phyloP scores from a whole-genome alignment of 2,888 invertebrate genomes.

The Heliconius cydno region DNA sequence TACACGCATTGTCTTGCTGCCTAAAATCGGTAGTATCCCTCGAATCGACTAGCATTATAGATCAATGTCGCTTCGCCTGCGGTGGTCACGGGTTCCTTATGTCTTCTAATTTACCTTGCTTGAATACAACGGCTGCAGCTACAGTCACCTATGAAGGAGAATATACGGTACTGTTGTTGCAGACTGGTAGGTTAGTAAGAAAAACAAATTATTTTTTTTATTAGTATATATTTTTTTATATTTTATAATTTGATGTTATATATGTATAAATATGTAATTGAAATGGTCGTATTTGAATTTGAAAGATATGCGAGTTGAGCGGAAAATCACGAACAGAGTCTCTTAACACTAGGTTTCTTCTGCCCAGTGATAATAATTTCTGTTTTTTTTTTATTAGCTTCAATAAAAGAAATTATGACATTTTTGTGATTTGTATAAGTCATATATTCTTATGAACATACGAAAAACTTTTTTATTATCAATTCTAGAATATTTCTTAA shows the following conservation, averaged over 20 bases:
- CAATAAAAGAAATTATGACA: too few relatives aligned
- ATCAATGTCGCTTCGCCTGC: conserved; percentile 93
- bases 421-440: too few relatives aligned
- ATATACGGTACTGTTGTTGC: conserved; percentile 95
- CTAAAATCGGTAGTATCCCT: conserved; percentile 93
- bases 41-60: conserved; percentile 89
- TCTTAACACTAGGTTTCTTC: too few relatives aligned
- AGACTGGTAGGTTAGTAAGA: conserved; percentile 88
- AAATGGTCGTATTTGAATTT: too few relatives aligned
- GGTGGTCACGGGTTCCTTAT: conserved; percentile 98
- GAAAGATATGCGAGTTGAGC: too few relatives aligned
- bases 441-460: too few relatives aligned
- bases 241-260: neutral
- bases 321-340: too few relatives aligned
- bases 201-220: neutral
- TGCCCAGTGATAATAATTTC: too few relatives aligned
- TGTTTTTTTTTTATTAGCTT: too few relatives aligned
- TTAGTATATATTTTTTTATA: neutral
- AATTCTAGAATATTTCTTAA: too few relatives aligned
- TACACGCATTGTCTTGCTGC: conserved; percentile 95
- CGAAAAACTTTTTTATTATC: too few relatives aligned
- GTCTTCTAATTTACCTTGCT: conserved; percentile 91
- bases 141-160: conserved; percentile 98
- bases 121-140: conserved; percentile 92
- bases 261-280: too few relatives aligned